Evolutionary conservation across 2,888 invertebrate species (phyloP), one percentile per base, ranked within the genome.

Genomic region (Antitype chi): DNA sequence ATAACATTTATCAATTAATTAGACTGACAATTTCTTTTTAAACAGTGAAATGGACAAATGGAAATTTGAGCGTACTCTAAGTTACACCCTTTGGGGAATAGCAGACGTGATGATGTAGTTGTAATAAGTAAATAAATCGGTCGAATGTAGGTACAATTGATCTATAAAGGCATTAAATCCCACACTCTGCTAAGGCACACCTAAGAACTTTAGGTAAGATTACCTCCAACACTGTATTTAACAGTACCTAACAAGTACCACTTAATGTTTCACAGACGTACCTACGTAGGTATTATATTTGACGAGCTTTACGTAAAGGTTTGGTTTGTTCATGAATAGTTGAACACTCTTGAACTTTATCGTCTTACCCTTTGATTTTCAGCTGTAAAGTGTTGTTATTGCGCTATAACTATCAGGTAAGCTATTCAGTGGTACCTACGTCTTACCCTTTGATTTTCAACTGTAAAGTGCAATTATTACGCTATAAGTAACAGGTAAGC

Each of bases 271-370:
- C 43, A 69, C 63, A 77, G 32, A 64, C 20, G 15, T 23, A 47
- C 43, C 9, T 43, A n/a, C 0, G 1, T 59, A 38, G 6, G 13
- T 70, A 43, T 38, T 38, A 7, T 62, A 60, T 38, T 38, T 55
- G 20, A 55, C 49, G 28, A 43, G 57, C 17, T 64, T 55, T 9
- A 23, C 43, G 17, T 55, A 78, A 75, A 80, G 76, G 83, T 80
- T 69, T 77, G 74, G 32, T 59, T 15, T 49, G 66, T 63, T 77
- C 78, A 83, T 86, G 78, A 88, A 86, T 82, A 84, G 59, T 74
- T 84, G 69, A 86, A 73, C 43, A 43, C 13, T 59, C 64, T 82
- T 76, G 82, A 82, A 85, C 68, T 86, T 87, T 82, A 77, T 70
- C 63, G 79, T 63, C 47, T 64, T 49, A 25, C 15, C 73, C 53